Conservation (phyloP, 2,113 vertebrate species). For the Poeciliopsis retropinna region DNA sequence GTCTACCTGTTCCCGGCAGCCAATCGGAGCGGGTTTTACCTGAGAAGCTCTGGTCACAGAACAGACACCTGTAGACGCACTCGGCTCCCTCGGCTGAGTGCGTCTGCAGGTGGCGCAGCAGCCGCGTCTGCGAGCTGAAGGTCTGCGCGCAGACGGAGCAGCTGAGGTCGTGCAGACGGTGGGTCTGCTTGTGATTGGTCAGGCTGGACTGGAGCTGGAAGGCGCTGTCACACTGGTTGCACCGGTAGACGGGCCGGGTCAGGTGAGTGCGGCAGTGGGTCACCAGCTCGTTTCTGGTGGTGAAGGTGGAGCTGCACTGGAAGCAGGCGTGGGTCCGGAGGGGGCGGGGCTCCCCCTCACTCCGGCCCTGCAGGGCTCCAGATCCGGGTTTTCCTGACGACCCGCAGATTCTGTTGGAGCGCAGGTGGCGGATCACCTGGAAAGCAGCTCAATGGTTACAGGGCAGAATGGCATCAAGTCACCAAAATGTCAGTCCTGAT, state of each 20-base stretch:
- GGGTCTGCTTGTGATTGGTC: slow-evolving; percentile 70
- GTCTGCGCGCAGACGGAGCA: slow-evolving; percentile 55
- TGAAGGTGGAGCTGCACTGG: slow-evolving; percentile 66
- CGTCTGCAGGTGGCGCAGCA: slow-evolving; percentile 65
- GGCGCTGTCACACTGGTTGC: slow-evolving; percentile 50
- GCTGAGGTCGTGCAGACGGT: slow-evolving; percentile 46
- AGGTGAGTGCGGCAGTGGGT: slow-evolving; percentile 65
- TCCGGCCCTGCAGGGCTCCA: not conserved
- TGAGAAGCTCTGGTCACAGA: slow-evolving; percentile 71
- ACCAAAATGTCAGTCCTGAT: no score
- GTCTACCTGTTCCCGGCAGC: not conserved
- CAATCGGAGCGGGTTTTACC: slow-evolving; percentile 5
- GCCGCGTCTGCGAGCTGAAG: slow-evolving; percentile 65
- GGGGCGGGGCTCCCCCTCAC: slow-evolving; percentile 9
- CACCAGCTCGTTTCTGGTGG: slow-evolving; percentile 49
- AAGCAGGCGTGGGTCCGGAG: slow-evolving; percentile 61
- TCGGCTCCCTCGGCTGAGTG: slow-evolving; percentile 54
- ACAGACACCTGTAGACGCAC: slow-evolving; percentile 66
- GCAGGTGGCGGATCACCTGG: slow-evolving; percentile 75
- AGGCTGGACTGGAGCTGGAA: slow-evolving; percentile 69
- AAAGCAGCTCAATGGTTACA: not conserved
- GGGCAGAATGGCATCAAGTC: no score
- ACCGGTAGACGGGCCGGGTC: slow-evolving; percentile 62
- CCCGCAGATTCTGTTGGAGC: slow-evolving; percentile 51
- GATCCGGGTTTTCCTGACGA: not conserved